A percentile compares a stretch with the other conserved stretches of the same genome.
phyloP scores from a whole-genome alignment of 1,140 invertebrate species.

The Hyphantria cunea region DNA sequence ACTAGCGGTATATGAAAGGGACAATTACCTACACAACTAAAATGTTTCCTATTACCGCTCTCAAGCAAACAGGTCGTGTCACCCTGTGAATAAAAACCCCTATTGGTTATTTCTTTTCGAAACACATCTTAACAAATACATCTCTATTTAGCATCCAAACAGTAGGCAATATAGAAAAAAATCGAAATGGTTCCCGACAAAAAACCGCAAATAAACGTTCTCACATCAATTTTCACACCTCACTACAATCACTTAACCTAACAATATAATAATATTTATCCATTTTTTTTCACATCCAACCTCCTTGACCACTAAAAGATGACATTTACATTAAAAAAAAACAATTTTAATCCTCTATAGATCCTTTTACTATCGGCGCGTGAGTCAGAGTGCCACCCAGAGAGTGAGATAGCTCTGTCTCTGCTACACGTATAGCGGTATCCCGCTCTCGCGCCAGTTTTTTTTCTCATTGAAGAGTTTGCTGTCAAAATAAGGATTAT shows the following conservation, averaged over 20 bases:
- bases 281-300: constrained; percentile 35
- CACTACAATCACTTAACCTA: constrained; percentile 13
- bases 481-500: constrained; percentile 82
- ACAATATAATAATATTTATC: constrained; percentile 22
- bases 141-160: too few relatives aligned
- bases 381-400: constrained; percentile 71
- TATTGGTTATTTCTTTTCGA: too few relatives aligned
- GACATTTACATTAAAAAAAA: constrained; percentile 36
- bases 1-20: too few relatives aligned
- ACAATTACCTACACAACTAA: too few relatives aligned
- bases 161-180: background rate
- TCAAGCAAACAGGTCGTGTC: too few relatives aligned
- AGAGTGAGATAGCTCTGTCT: constrained; percentile 38
- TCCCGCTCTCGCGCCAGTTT: constrained; percentile 55
- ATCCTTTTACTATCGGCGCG: constrained; percentile 33
- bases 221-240: constrained; percentile 20
- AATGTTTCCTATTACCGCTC: too few relatives aligned
- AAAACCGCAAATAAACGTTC: constrained; percentile 1
- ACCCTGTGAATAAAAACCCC: too few relatives aligned
- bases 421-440: constrained; percentile 43
- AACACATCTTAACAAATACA: too few relatives aligned
- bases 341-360: constrained; percentile 38
- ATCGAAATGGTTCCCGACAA: background rate
- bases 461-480: constrained; percentile 76
- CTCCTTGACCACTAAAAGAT: constrained; percentile 33